These are phyloP conservation scores for Melinopterus prodromus DNA, from an alignment of 2,888 invertebrate genomes.

Conservation along the genomic window DNA sequence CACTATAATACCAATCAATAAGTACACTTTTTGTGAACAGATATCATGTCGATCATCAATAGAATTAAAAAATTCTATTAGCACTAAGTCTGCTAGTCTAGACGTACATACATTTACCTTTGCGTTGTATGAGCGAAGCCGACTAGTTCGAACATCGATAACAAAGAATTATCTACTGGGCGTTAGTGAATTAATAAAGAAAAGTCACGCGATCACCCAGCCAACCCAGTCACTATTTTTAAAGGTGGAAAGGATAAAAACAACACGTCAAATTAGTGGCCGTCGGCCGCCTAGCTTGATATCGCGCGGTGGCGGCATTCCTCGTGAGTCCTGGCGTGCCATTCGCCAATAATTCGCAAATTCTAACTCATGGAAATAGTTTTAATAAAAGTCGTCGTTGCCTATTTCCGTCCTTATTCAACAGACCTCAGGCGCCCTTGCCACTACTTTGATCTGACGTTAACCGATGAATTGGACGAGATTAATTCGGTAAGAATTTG, in stretches of 20 bases:
- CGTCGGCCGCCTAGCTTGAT: not conserved
- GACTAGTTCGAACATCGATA: not conserved
- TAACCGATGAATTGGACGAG: no score
- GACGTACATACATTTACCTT: not conserved
- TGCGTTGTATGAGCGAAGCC: not conserved
- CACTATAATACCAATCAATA: no score
- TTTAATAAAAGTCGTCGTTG: not conserved
- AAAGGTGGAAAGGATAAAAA: not conserved
- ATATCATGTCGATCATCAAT: no score
- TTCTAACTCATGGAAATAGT: not conserved
- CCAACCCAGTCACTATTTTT: not conserved
- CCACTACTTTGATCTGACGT: not conserved
- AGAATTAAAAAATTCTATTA: no score
- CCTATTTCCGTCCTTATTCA: not conserved
- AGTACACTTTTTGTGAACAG: no score
- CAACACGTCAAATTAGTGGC: conserved; percentile 4
- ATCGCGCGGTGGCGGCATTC: not conserved
- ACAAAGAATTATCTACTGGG: not conserved
- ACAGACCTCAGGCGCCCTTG: not conserved
- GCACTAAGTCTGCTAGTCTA: not conserved
- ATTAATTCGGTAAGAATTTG: no score
- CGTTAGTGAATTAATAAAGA: not conserved
- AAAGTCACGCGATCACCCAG: not conserved
- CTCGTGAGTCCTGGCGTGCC: not conserved
- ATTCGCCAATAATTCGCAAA: not conserved